These are phyloP conservation scores for Corydoras sp. DNA, from an alignment of 2,113 vertebrate species.

Conservation along the genomic window DNA sequence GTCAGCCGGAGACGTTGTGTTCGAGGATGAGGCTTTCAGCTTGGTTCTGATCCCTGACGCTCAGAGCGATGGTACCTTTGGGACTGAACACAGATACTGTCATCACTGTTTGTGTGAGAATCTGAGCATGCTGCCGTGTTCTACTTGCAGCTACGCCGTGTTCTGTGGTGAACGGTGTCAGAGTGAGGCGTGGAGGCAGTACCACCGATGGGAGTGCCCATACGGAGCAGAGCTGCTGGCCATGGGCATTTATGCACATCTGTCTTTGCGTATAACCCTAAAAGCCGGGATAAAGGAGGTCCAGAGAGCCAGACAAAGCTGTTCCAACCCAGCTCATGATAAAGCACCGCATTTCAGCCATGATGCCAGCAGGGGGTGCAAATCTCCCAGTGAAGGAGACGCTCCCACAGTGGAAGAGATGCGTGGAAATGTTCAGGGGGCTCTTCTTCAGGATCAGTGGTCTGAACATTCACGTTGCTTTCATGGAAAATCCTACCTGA, in stretches of 20 bases:
- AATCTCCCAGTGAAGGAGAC: background rate
- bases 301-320: slow-evolving; percentile 38
- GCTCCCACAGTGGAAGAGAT: background rate
- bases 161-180: slow-evolving; percentile 78
- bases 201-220: slow-evolving; percentile 80
- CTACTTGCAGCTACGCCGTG: slow-evolving; percentile 74
- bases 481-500: slow-evolving; percentile 65
- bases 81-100: slow-evolving; percentile 71
- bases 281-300: slow-evolving; percentile 69
- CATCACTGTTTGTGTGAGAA: slow-evolving; percentile 76
- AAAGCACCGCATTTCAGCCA: background rate
- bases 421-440: background rate
- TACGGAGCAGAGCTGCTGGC: slow-evolving; percentile 69
- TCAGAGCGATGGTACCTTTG: slow-evolving; percentile 36
- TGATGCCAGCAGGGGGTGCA: background rate
- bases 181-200: slow-evolving; percentile 72
- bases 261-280: slow-evolving; percentile 77
- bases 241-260: slow-evolving; percentile 76
- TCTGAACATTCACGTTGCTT: slow-evolving; percentile 51
- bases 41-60: slow-evolving; percentile 77
- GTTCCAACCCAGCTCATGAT: background rate
- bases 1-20: slow-evolving; percentile 72
- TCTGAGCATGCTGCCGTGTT: slow-evolving; percentile 69
- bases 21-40: slow-evolving; percentile 80
- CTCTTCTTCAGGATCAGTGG: background rate